Conservation (phyloP, 1,140 invertebrate genomes). For the Eurosta solidaginis region DNA sequence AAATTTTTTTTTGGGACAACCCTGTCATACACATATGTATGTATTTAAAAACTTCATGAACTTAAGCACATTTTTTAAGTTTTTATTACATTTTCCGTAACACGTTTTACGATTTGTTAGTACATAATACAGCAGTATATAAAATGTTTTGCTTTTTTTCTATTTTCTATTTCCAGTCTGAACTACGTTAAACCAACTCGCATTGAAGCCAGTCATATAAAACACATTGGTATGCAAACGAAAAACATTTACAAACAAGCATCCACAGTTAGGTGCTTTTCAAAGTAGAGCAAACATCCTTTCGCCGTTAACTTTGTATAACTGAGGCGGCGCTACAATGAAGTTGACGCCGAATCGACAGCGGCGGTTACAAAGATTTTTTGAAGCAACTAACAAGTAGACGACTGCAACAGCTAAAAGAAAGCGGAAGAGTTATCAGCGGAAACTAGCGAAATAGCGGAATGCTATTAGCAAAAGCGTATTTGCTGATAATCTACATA, state of each 20-base stretch:
- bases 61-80: not conserved
- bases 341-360: not conserved
- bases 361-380: not conserved
- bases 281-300: slow-evolving; percentile 6
- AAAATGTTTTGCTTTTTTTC: not conserved
- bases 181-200: not conserved
- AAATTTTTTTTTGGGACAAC: no score
- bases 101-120: not conserved
- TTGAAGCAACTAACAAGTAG: no score
- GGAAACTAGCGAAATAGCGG: no score
- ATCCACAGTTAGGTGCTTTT: no score
- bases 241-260: no score
- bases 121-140: not conserved
- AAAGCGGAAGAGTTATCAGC: no score
- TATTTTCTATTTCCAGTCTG: not conserved
- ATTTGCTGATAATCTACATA: no score
- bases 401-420: no score
- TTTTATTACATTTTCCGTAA: not conserved
- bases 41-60: not conserved
- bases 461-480: no score
- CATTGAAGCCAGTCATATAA: not conserved
- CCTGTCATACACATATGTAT: no score
- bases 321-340: not conserved
- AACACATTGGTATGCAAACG: no score
- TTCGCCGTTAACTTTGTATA: not conserved